Evolutionary conservation across 2,113 vertebrate species (phyloP), one percentile per base, ranked within the genome.

Genomic region (Aythya baeri): DNA sequence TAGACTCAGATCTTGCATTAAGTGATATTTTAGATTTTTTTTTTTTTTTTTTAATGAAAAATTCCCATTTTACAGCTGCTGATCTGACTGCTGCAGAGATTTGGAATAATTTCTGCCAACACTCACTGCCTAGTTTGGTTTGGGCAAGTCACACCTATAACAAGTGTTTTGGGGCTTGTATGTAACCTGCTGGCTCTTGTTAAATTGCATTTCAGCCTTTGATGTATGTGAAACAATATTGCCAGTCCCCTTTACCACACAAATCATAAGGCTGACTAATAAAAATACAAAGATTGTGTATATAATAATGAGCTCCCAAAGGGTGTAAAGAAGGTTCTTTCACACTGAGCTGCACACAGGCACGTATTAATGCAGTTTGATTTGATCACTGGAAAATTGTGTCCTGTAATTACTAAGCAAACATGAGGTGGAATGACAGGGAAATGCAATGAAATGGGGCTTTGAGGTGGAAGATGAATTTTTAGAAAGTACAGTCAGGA

Each of bases 291-390:
- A 79, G 95, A 93, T 76, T 96, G 79, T 76, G 59, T 91, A 78
- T 91, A 62, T 73, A 96, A 95, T 97, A 96, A 97, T 97, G 94
- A 97, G 94, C 68, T 96, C 95, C 95, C 93, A 43, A 86, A 86
- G 95, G 95, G 91, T 86, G 41, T 71, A 95, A 86, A 91, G 88
- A 94, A 44, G 46, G 71, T 9, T 83, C 81, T 92, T 95, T 96
- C 94, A 96, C 81, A 92, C 81, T 59, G 94, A 86, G 81, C 82
- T 83, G 78, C 89, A 93, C 84, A 80, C 63, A 87, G 85, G 79
- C 88, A 84, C 4, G 6, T 92, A 95, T 93, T 95, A 94, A 82
- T 94, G 86, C 62, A 91, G 88, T 89, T 96, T 92, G 91, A 95
- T 97, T 91, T 91, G 93, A 89, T 96, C 92, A 89, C 86, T 96